phyloP scores from a whole-genome alignment of 2,888 invertebrate species.

The Hanleya hanleyi region DNA sequence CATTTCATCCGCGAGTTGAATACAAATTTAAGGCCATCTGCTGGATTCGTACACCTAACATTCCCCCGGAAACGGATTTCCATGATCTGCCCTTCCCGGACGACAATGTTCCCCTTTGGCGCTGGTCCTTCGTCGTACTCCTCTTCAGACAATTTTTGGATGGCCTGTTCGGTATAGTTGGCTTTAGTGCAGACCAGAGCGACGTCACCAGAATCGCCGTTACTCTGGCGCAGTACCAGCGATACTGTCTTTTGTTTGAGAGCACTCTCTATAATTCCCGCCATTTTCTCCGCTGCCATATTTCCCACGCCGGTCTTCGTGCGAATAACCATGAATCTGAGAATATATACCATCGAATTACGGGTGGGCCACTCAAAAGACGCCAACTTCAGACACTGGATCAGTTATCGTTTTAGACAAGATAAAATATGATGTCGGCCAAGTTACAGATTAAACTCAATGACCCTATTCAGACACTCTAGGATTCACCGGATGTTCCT shows the following conservation, averaged over 20 bases:
- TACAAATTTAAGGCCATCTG: constrained; percentile 40
- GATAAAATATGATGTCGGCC: too few relatives aligned
- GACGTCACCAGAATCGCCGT: constrained; percentile 48
- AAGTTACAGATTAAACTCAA: too few relatives aligned
- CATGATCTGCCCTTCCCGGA: constrained; percentile 65
- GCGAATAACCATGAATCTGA: constrained; percentile 55
- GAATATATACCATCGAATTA: constrained; percentile 9
- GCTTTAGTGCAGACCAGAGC: constrained; percentile 47
- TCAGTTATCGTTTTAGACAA: too few relatives aligned
- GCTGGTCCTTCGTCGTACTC: constrained; percentile 61
- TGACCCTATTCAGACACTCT: too few relatives aligned
- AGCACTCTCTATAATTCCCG: constrained; percentile 45
- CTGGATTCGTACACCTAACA: constrained; percentile 35
- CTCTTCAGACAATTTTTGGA: constrained; percentile 49
- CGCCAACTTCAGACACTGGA: too few relatives aligned
- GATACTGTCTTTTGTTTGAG: constrained; percentile 48
- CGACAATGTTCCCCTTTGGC: constrained; percentile 51
- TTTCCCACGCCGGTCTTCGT: constrained; percentile 41
- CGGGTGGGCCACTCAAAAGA: not conserved
- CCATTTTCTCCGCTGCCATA: constrained; percentile 50
- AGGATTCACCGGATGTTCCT: too few relatives aligned
- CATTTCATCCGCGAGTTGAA: constrained; percentile 61
- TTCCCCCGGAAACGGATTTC: constrained; percentile 66
- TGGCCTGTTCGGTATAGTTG: constrained; percentile 44
- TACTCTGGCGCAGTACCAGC: constrained; percentile 58